Conservation (phyloP, 2,797 vertebrate genomes). For the Rhadinocentrus ornatus region DNA sequence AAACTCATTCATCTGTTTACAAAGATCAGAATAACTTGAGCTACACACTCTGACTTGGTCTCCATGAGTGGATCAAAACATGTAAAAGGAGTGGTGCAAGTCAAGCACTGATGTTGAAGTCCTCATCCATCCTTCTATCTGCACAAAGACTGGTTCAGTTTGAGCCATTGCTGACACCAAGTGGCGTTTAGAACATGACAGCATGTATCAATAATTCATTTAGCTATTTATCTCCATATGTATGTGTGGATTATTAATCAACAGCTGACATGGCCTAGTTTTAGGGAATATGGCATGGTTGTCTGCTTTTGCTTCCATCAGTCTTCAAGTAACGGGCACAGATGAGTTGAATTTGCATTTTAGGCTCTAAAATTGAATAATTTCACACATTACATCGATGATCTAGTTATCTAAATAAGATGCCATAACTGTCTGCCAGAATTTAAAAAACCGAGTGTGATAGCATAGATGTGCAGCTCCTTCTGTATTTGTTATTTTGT, state of each 20-base stretch:
- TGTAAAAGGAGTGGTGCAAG: constrained; percentile 4
- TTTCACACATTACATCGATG: constrained; percentile 44
- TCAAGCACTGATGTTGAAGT: constrained; percentile 3
- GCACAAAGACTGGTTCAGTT: constrained; percentile 30
- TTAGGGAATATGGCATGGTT: constrained; percentile 48
- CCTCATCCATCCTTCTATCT: constrained; percentile 21
- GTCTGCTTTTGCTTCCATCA: constrained; percentile 48
- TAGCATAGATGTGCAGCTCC: constrained; percentile 15
- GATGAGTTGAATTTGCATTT: constrained; percentile 51
- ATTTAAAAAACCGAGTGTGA: constrained; percentile 10
- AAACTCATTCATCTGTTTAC: not conserved
- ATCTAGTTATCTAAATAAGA: constrained; percentile 40
- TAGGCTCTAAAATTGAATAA: constrained; percentile 34
- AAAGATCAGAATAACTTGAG: not conserved
- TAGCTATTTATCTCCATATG: constrained; percentile 75
- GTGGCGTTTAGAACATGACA: constrained; percentile 46
- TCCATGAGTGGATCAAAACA: constrained; percentile 6
- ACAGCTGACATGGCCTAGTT: constrained; percentile 74
- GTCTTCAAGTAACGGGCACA: constrained; percentile 25
- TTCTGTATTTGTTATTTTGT: not conserved
- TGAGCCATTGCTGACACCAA: constrained; percentile 53
- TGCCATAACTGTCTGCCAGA: not conserved
- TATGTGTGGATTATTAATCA: constrained; percentile 82
- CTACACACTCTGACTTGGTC: not conserved
- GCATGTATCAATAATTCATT: constrained; percentile 71